Conservation (phyloP, 1,140 invertebrate genomes). For the Fopius arisanus region DNA sequence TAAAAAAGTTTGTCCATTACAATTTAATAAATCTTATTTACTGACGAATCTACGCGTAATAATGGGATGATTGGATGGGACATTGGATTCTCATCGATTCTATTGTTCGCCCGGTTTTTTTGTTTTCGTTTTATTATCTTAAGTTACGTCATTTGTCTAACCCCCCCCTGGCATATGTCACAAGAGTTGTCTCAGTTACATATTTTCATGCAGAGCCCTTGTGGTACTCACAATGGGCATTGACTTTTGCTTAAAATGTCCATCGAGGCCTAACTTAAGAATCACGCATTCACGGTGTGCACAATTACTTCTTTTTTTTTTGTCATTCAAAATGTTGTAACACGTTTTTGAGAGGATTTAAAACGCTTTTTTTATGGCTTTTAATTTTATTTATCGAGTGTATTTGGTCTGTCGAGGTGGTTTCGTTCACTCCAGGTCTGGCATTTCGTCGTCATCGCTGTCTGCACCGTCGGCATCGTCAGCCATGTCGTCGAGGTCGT, state of each 20-base stretch:
- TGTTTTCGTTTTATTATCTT: neutral
- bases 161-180: neutral
- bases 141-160: neutral
- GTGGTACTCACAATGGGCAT: neutral
- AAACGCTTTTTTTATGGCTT: neutral
- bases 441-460: slow-evolving; percentile 69
- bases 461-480: slow-evolving; percentile 58
- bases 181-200: neutral
- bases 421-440: slow-evolving; percentile 65
- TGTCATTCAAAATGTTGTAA: neutral
- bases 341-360: neutral
- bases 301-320: neutral
- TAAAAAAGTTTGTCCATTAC: slow-evolving; percentile 55
- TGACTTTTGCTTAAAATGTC: neutral
- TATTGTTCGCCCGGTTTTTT: neutral
- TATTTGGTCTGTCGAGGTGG: slow-evolving; percentile 28
- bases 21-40: slow-evolving; percentile 46
- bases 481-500: slow-evolving; percentile 59
- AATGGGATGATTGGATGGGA: neutral
- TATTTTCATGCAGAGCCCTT: neutral
- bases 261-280: neutral
- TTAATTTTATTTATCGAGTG: slow-evolving; percentile 27
- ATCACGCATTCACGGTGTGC: neutral
- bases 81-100: neutral
- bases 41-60: neutral